Conservation (phyloP, 2,113 vertebrate genomes). For the Tinamus guttatus region DNA sequence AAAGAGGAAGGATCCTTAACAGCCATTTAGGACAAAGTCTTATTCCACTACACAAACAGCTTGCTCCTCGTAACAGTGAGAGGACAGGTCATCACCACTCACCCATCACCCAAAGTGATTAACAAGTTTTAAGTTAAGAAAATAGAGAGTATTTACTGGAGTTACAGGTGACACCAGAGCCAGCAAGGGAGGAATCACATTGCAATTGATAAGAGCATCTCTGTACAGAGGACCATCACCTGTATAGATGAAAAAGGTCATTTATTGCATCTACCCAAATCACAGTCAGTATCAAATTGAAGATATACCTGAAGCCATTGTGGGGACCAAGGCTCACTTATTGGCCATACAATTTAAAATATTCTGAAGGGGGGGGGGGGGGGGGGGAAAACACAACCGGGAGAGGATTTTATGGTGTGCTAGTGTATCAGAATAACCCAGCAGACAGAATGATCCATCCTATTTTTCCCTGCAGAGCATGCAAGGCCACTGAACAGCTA, state of each 20-base stretch:
- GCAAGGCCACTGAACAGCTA: not conserved
- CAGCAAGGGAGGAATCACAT: constrained; percentile 84
- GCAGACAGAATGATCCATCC: not conserved
- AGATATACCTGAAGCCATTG: not conserved
- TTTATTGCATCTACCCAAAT: not conserved
- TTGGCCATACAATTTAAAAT: not conserved
- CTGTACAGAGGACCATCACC: constrained; percentile 89
- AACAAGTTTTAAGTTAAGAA: not conserved
- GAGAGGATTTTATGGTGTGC: not conserved
- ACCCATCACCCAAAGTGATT: not conserved
- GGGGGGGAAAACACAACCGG: not conserved
- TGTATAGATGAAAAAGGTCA: constrained; percentile 35
- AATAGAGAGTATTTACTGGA: constrained; percentile 80
- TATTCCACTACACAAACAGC: not conserved
- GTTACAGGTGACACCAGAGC: constrained; percentile 81
- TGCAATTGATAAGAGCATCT: constrained; percentile 83
- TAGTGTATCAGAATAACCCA: not conserved
- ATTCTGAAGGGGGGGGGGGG: not conserved
- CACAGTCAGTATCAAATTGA: not conserved
- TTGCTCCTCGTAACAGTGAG: not conserved
- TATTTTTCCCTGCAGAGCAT: not conserved
- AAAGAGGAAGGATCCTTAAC: not conserved
- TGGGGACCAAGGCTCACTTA: not conserved
- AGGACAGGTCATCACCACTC: not conserved
- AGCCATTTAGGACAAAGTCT: not conserved